A percentile compares a stretch with the other conserved stretches of the same genome.
Conservation (phyloP, 2,113 vertebrate genomes). For the Gallinago jamesoni region DNA sequence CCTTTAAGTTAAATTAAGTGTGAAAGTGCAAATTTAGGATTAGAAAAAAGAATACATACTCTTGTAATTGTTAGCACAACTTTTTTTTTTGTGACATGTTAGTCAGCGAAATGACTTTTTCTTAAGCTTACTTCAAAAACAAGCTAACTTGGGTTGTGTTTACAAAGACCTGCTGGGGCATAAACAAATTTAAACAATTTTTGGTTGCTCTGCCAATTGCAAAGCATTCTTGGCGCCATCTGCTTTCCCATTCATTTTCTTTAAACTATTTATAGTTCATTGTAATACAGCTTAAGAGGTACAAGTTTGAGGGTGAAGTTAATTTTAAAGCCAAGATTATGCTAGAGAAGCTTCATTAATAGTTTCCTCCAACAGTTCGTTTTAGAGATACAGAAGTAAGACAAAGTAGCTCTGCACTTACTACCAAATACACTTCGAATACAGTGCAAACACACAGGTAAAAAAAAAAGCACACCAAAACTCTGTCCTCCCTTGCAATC, state of each 20-base stretch:
- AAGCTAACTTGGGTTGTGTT: neutral
- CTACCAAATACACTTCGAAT: neutral
- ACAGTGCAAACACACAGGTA: neutral
- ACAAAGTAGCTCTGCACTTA: neutral
- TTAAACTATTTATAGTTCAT: neutral
- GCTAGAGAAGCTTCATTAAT: neutral
- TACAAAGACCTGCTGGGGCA: neutral
- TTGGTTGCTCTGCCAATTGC: neutral
- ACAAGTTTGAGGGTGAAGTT: neutral
- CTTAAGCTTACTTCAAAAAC: neutral
- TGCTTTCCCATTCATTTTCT: neutral
- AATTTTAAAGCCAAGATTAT: neutral
- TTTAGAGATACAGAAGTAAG: neutral
- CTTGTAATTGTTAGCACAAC: neutral
- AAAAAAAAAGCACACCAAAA: no score
- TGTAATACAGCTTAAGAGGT: neutral
- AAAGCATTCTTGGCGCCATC: neutral
- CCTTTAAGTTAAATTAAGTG: neutral
- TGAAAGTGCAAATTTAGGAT: neutral
- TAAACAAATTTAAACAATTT: conserved; percentile 1
- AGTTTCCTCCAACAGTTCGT: neutral
- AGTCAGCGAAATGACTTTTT: neutral
- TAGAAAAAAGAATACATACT: neutral
- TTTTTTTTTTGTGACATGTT: neutral
- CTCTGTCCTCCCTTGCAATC: neutral